Conservation (phyloP, 2,113 vertebrate species). For the Rhea americana region DNA sequence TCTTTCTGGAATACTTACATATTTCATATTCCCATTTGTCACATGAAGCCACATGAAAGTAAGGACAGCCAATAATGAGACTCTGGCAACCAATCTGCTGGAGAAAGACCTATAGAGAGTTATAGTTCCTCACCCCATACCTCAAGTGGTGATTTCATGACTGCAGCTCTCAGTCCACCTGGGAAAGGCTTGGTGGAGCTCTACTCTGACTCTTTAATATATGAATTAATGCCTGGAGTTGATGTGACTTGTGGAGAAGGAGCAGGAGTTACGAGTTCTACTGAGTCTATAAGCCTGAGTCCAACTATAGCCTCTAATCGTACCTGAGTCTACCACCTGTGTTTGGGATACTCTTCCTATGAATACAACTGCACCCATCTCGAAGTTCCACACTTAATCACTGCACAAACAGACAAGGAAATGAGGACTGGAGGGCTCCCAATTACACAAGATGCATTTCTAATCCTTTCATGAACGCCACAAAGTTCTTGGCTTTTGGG, state of each 20-base stretch:
- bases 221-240: background rate
- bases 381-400: background rate
- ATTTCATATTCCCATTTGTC: background rate
- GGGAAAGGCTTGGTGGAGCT: background rate
- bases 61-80: background rate
- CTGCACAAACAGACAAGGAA: background rate
- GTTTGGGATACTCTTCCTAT: background rate
- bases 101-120: background rate
- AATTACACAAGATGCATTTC: background rate
- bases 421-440: background rate
- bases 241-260: background rate
- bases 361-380: background rate
- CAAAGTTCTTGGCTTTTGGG: constrained; percentile 1
- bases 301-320: background rate
- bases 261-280: background rate
- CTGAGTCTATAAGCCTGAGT: background rate
- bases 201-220: background rate
- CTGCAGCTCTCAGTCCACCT: background rate
- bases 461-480: constrained; percentile 7
- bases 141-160: background rate
- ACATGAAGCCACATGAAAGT: background rate
- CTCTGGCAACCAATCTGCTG: background rate
- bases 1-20: background rate
- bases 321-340: background rate
- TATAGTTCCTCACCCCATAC: background rate